Evolutionary conservation across 2,888 invertebrate genomes (phyloP).

Genomic region (Catocala fraxini): DNA sequence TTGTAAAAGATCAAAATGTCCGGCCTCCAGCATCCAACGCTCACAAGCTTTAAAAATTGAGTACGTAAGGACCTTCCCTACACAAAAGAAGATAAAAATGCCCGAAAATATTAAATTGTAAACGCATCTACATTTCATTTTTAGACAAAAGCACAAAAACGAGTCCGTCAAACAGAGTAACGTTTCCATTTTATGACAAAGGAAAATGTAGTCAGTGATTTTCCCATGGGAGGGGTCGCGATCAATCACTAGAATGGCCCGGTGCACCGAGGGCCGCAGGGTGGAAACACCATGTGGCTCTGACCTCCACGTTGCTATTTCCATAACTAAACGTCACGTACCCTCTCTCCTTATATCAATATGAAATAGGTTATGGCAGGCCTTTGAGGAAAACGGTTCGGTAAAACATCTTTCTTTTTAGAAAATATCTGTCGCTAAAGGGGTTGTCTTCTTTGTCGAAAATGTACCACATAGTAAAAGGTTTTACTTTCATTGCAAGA

Average conservation of each 20-base stretch:
- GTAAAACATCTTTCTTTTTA: constrained; percentile 13
- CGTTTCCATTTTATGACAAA: constrained; percentile 23
- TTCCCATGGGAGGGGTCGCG: constrained; percentile 33
- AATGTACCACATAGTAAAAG: neutral
- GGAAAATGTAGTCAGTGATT: constrained; percentile 31
- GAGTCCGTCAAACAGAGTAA: constrained; percentile 10
- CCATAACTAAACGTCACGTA: constrained; percentile 27
- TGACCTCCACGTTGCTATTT: constrained; percentile 20
- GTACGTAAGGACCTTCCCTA: too few relatives aligned
- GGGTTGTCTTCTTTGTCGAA: neutral
- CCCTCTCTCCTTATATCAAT: constrained; percentile 18
- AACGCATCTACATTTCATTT: constrained; percentile 10
- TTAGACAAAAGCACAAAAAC: constrained; percentile 12
- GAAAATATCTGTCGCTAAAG: constrained; percentile 5
- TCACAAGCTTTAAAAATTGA: too few relatives aligned
- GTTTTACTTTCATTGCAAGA: too few relatives aligned
- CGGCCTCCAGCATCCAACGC: too few relatives aligned
- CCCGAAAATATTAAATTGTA: constrained; percentile 1
- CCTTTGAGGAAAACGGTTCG: constrained; percentile 10
- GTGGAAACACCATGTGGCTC: constrained; percentile 14
- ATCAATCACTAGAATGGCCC: constrained; percentile 42
- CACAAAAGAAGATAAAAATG: neutral
- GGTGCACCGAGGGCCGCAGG: constrained; percentile 9
- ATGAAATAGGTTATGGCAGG: constrained; percentile 19
- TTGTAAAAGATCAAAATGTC: too few relatives aligned